A percentile compares a stretch with the other conserved stretches of the same genome.
These are phyloP conservation scores for Dynastes maya DNA, from an alignment of 2,888 invertebrate genomes.

Conservation along the genomic window DNA sequence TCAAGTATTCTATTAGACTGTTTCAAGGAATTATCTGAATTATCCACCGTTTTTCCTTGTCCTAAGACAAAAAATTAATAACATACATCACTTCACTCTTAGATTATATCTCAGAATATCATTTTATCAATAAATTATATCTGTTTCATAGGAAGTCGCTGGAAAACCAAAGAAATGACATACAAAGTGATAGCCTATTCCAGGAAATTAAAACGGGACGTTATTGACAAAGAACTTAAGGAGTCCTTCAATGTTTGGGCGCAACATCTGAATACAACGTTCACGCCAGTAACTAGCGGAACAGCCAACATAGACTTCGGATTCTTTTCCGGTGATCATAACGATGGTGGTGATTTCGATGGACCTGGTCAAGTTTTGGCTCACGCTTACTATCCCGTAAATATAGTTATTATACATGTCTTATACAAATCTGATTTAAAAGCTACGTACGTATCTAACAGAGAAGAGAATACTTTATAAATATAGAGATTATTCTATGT, in stretches of 20 bases:
- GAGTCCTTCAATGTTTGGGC: conserved; percentile 31
- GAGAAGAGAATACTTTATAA: no score
- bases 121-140: background rate
- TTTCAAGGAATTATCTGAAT: no score
- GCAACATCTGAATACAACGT: conserved; percentile 5
- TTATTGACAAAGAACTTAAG: conserved; percentile 21
- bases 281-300: background rate
- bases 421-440: no score
- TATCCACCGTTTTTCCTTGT: no score
- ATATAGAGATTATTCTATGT: no score
- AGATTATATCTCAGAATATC: no score
- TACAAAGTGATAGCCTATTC: conserved; percentile 13
- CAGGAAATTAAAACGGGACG: background rate
- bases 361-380: conserved; percentile 8
- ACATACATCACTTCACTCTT: no score
- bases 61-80: no score
- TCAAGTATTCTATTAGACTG: no score
- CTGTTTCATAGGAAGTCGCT: conserved; percentile 25
- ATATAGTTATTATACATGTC: background rate
- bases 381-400: conserved; percentile 30
- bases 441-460: no score
- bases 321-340: conserved; percentile 3
- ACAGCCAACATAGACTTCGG: background rate
- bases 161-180: background rate
- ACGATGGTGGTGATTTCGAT: conserved; percentile 9